Conservation (phyloP, 2,113 vertebrate species). For the Podarcis cretensis region DNA sequence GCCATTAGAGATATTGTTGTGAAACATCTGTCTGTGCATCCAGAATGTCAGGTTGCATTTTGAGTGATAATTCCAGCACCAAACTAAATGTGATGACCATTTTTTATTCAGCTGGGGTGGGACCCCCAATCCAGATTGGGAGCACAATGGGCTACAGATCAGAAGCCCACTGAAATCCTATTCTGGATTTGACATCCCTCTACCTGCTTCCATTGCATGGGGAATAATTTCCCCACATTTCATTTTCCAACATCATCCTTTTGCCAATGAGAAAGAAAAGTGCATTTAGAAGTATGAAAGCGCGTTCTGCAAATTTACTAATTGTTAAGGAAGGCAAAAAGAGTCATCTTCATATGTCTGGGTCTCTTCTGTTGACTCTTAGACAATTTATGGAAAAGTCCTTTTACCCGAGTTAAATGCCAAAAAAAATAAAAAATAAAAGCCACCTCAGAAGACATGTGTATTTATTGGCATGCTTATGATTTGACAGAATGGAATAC, state of each 20-base stretch:
- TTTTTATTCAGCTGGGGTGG: too few relatives aligned
- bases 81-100: too few relatives aligned
- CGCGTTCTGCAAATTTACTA: neutral
- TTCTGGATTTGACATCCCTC: neutral
- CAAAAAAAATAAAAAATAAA: constrained; percentile 5
- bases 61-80: neutral
- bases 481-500: constrained; percentile 45
- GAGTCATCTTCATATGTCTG: constrained; percentile 53
- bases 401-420: constrained; percentile 43
- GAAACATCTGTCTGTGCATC: neutral
- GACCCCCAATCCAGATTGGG: too few relatives aligned
- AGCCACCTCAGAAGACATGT: constrained; percentile 50
- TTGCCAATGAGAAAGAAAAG: constrained; percentile 25
- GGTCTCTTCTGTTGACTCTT: constrained; percentile 59
- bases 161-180: too few relatives aligned
- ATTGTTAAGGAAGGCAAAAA: constrained; percentile 5
- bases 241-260: neutral
- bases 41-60: neutral
- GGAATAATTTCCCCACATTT: neutral
- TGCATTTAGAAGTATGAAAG: constrained; percentile 1
- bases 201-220: neutral
- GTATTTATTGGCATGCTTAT: constrained; percentile 56
- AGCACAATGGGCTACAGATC: too few relatives aligned
- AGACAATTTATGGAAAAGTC: constrained; percentile 65
- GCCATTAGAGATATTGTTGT: neutral